A percentile compares a stretch with the other conserved stretches of the same genome.
Conservation (phyloP, 2,113 vertebrate species). For the Struthidea cinerea region DNA sequence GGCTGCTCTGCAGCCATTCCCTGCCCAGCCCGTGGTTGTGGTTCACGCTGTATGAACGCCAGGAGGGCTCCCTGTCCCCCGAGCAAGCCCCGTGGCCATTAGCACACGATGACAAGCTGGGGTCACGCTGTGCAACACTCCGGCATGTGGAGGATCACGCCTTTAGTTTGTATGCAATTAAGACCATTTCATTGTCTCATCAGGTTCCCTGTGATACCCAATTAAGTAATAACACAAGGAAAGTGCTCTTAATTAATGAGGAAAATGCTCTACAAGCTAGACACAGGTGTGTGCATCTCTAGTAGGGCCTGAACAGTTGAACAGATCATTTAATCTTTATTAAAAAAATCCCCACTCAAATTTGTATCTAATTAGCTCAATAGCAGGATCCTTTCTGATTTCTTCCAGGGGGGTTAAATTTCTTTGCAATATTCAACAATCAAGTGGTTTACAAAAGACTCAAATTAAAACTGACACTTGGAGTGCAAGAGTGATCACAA, state of each 20-base stretch:
- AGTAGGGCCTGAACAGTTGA: constrained; percentile 58
- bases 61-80: neutral
- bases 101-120: neutral
- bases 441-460: constrained; percentile 31
- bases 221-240: constrained; percentile 66
- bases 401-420: constrained; percentile 48
- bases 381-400: constrained; percentile 29
- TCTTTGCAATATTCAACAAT: constrained; percentile 6
- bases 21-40: neutral
- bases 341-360: constrained; percentile 7
- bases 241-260: constrained; percentile 71
- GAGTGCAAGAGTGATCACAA: neutral
- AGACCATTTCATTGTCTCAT: constrained; percentile 65
- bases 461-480: constrained; percentile 38
- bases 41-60: fast-evolving
- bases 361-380: constrained; percentile 61
- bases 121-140: neutral
- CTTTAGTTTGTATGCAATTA: constrained; percentile 62
- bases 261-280: constrained; percentile 55
- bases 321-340: constrained; percentile 50
- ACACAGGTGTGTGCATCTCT: constrained; percentile 66
- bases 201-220: constrained; percentile 54
- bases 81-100: neutral
- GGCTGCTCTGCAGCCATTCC: neutral
- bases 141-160: neutral